Percentiles rank a stretch among this genome's conserved stretches.
These are phyloP conservation scores for Oceanites oceanicus DNA, from an alignment of 2,113 vertebrate species.

Conservation along the genomic window DNA sequence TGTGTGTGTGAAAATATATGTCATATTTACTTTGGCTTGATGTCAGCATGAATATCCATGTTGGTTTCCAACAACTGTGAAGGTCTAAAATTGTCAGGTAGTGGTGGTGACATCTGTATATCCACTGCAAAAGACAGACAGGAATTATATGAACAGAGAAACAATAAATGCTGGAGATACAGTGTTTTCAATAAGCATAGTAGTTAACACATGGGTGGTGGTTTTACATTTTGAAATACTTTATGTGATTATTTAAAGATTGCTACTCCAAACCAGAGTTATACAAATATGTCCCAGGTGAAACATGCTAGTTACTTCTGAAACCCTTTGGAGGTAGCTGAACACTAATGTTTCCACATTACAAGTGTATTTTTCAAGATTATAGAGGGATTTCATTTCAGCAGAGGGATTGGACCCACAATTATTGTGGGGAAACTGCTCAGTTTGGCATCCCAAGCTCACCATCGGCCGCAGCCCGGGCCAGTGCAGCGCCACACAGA, in stretches of 20 bases:
- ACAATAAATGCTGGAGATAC: neutral
- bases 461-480: slow-evolving; percentile 57
- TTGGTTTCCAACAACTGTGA: slow-evolving; percentile 39
- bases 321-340: neutral
- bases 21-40: slow-evolving; percentile 57
- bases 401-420: neutral
- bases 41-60: slow-evolving; percentile 32
- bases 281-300: neutral
- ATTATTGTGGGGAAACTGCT: neutral
- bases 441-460: neutral
- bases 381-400: neutral
- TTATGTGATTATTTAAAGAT: neutral
- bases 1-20: neutral
- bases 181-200: neutral
- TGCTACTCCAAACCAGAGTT: neutral
- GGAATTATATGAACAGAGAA: neutral
- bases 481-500: slow-evolving; percentile 64
- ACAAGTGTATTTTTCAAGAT: neutral
- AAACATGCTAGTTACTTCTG: neutral
- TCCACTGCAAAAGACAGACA: slow-evolving; percentile 54
- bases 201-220: neutral
- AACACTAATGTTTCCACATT: neutral
- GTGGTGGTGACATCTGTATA: slow-evolving; percentile 8
- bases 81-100: slow-evolving; percentile 7
- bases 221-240: neutral